Evolutionary conservation across 1,140 invertebrate species (phyloP), one percentile per base, ranked within the genome.

Genomic region (Drosophila aff.): DNA sequence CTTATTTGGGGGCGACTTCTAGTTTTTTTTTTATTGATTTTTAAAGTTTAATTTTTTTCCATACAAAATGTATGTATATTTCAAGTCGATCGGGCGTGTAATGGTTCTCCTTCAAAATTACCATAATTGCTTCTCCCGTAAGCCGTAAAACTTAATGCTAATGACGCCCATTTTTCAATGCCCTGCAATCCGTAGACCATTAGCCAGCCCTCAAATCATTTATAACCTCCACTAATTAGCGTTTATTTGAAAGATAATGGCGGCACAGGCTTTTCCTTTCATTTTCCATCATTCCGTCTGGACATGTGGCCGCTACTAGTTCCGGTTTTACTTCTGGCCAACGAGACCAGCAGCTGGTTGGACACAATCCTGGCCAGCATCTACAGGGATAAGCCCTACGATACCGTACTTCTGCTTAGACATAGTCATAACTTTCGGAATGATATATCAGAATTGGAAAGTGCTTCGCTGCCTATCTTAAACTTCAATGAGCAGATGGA

Each of bases 141-240:
- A 69, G 63, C 44, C 47, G 57, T 79, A 60, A 60, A 72, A 60
- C 41, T 47, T 53, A 38, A 79, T 64, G 76, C 44, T 59, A 78
- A 72, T 78, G 65, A 55, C 47, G 41, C 2, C 33, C 36, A 59
- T 58, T 71, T 69, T 68, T 69, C 38, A 73, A 60, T 59, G 18
- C 43, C 43, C 53, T 73, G 53, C 69, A 61, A 52, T 73, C 46
- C 69, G 33, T 43, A 49, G 28, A 15, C 59, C 49, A 74, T 75
- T 75, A 74, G 59, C 26, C 44, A 21, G 41, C 40, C 49, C 68
- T 28, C 23, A 60, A 75, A 85, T 78, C 68, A 73, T 77, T 68
- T 69, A 55, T 47, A 76, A 49, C 61, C 46, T 62, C 47, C 50
- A 38, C 63, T 87, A 86, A 87, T 86, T 82, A 79, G 41, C 18